Evolutionary conservation across 2,113 vertebrate genomes (phyloP).

Genomic region (Cyprinus carpio): DNA sequence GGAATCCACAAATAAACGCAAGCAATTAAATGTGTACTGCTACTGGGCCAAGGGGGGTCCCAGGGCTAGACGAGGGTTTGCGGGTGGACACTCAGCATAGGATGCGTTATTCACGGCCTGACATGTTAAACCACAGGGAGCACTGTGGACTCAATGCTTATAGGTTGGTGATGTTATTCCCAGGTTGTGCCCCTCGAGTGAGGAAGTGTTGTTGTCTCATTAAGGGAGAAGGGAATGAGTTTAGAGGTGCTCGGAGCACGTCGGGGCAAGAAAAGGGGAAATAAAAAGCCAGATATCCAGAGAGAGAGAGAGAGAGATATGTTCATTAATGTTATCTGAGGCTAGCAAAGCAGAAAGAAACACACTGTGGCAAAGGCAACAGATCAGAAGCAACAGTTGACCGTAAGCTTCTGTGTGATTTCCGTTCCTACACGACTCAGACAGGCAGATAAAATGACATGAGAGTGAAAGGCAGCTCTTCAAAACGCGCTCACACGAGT

Average conservation of each 20-base stretch:
- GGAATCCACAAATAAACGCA: slow-evolving; percentile 98
- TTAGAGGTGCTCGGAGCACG: slow-evolving; percentile 27
- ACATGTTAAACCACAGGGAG: slow-evolving; percentile 33
- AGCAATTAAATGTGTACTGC: slow-evolving; percentile 99
- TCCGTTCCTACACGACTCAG: slow-evolving; percentile 22
- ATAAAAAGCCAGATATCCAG: slow-evolving; percentile 34
- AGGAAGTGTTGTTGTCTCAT: slow-evolving; percentile 51
- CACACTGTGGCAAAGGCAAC: slow-evolving; percentile 29
- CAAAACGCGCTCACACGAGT: slow-evolving; percentile 59
- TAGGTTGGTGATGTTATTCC: slow-evolving; percentile 46
- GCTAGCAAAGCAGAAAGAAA: slow-evolving; percentile 31
- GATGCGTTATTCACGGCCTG: slow-evolving; percentile 81
- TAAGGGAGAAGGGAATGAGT: slow-evolving; percentile 46
- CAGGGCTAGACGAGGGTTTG: slow-evolving; percentile 78
- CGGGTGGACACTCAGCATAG: slow-evolving; percentile 88
- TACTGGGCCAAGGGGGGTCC: slow-evolving; percentile 79
- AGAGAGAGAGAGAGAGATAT: slow-evolving; percentile 30
- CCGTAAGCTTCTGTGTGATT: slow-evolving; percentile 33
- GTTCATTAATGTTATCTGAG: slow-evolving; percentile 31
- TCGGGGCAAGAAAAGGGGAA: slow-evolving; percentile 31
- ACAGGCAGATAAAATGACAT: slow-evolving; percentile 38
- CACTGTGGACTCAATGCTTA: slow-evolving; percentile 64
- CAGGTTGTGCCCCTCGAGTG: slow-evolving; percentile 48
- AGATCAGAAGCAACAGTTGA: slow-evolving; percentile 30
- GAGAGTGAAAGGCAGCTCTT: slow-evolving; percentile 44